A percentile compares a stretch with the other conserved stretches of the same genome.
phyloP scores from a whole-genome alignment of 2,797 vertebrate species.

The Ispidina picta region DNA sequence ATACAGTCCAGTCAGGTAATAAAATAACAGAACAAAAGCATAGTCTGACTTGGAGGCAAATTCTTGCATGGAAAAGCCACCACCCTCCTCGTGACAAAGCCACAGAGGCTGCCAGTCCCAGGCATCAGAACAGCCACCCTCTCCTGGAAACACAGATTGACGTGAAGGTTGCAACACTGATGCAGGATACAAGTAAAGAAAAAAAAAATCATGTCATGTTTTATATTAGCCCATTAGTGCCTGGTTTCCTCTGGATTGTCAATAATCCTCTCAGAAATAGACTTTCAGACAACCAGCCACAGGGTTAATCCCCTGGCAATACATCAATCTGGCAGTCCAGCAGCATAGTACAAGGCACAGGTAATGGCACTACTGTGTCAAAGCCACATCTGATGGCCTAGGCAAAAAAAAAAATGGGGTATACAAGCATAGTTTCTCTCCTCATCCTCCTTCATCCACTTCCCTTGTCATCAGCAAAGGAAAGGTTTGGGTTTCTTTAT shows the following conservation, averaged over 20 bases:
- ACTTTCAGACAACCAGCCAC: background rate
- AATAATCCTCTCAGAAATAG: conserved; percentile 11
- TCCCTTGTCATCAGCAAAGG: background rate
- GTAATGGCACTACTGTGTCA: background rate
- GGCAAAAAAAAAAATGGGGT: background rate
- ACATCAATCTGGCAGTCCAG: background rate
- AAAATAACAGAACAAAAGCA: conserved; percentile 1
- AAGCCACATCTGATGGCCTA: background rate
- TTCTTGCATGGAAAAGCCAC: background rate
- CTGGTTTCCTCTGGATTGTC: background rate
- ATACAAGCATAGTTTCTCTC: background rate
- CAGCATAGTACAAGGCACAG: background rate
- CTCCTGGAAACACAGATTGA: background rate
- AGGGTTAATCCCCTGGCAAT: conserved; percentile 7
- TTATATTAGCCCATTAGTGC: conserved; percentile 12
- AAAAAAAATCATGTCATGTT: background rate
- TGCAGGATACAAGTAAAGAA: background rate
- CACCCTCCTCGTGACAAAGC: background rate
- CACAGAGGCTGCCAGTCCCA: background rate
- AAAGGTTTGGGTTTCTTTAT: background rate
- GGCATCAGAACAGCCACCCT: background rate
- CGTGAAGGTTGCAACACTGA: background rate
- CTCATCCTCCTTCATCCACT: background rate
- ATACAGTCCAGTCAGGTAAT: background rate
- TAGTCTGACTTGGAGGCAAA: background rate